Base-by-base conservation (phyloP, 2,888 invertebrate genomes). In the Sepioteuthis lessoniana region DNA sequence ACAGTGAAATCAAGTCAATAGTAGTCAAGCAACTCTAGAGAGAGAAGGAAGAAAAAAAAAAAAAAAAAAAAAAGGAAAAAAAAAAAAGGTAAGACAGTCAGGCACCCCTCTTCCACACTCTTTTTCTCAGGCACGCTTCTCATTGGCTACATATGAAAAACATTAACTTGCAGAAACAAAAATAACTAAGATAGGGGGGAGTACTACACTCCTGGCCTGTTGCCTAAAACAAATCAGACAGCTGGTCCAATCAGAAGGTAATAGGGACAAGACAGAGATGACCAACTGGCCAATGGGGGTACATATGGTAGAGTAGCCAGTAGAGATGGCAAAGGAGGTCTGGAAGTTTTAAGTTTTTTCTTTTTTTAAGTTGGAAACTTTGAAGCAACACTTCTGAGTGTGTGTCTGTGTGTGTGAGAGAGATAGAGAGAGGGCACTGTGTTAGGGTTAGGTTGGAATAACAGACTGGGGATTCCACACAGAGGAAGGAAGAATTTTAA, bases 131-230 rank as follows among this genome's bases (percentile, higher is more conserved):
- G 35, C 76, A 76, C 76, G 46, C 92, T 92, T 92, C 47, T 92
- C 38, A 92, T 92, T 92, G 92, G 92, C 42, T 92, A 92, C 92
- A 92, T 92, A 47, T 92, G 92, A 47, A 42, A 92, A 92, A 92
- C 92, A 46, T 92, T 92, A 92, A 92, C 47, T 47, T 47, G 92
- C n/a, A 92, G 92, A 92, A 47, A 92, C 46, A 92, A 42, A 92
- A 92, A 92, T 92, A 92, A 47, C 92, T 47, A 21, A 31, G 25
- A 31, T 25, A 25, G 42, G 0, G 13, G 76, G 76, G n/a, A n/a
- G 16, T 10, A 76, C 35, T n/a, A 92, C 35, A 19, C 46, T 92
- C n/a, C 92, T 92, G 92, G 92, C 92, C 92, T 47, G 92, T 47
- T 92, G 91, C 91, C 91, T 92, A 92, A 42, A 92, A 42, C 91